Evolutionary conservation across 2,888 invertebrate species (phyloP), one percentile per base, ranked within the genome.

Genomic region (Himalopsyche tibetana): DNA sequence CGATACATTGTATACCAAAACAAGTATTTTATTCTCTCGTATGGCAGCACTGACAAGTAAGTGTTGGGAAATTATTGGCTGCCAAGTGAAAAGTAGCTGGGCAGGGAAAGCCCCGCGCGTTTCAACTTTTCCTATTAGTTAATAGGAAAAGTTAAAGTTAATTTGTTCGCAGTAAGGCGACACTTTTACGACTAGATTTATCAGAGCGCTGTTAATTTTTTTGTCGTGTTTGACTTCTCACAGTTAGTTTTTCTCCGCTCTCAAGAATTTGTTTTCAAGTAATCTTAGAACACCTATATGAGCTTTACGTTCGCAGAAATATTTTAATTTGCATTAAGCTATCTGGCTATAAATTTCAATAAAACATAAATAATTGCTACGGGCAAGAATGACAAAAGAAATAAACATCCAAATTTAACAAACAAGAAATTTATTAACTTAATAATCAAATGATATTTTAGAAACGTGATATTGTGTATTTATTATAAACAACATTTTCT

Each of bases 121-220:
- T 63, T 63, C 19, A 63, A 63, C 63, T 63, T 63, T 63, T 63
- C 63, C 63, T 63, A 63, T 63, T 63, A 63, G 28, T 28, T 63
- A 63, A 63, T 63, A 63, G 63, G 63, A 63, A 63, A 63, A 63
- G 63, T 63, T 63, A 6, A 63, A 63, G 51, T 63, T 63, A 63
- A 63, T 63, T 63, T 63, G 63, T 19, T 63, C 63, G 63, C 63
- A 19, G 63, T 63, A 63, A 19, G 63, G 8, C 19, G 63, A 63
- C 63, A 63, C 28, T 63, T 63, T 63, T 19, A 63, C 63, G 63
- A 63, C 63, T 28, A 63, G 63, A 63, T 63, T 63, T 63, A 63
- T 63, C 63, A 63, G 28, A 63, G 63, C 19, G 63, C 63, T 63
- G 63, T 63, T 19, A 63, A 63, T 5, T 63, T 63, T 63, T 63